Evolutionary conservation across 1,140 invertebrate genomes (phyloP).

Genomic region (Macrocentrus cingulum): DNA sequence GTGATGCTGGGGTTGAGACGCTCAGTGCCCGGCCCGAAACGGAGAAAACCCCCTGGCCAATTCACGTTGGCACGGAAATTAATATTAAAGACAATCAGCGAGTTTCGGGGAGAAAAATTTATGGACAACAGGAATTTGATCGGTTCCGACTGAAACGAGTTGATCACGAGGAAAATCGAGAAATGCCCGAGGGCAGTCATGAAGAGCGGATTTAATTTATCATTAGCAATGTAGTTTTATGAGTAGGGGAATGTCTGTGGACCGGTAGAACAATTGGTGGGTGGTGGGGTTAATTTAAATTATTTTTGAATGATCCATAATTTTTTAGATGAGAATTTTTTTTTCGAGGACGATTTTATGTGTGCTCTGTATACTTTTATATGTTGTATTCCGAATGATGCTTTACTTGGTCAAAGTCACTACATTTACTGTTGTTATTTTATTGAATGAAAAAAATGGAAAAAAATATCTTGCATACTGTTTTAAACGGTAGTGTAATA

Average conservation of each 20-base stretch:
- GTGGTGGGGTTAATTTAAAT: neutral
- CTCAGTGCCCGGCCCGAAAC: too few relatives aligned
- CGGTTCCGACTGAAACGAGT: slow-evolving; percentile 43
- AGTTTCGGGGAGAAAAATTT: slow-evolving; percentile 48
- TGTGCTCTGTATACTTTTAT: too few relatives aligned
- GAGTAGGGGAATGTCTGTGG: neutral
- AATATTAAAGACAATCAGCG: slow-evolving; percentile 56
- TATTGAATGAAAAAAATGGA: too few relatives aligned
- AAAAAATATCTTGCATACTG: too few relatives aligned
- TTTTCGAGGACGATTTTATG: too few relatives aligned
- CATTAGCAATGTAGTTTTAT: neutral
- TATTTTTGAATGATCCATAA: too few relatives aligned
- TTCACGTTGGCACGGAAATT: slow-evolving; percentile 55
- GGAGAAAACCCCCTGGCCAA: slow-evolving; percentile 45
- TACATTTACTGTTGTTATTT: too few relatives aligned
- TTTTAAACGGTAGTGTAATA: too few relatives aligned
- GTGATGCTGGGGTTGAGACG: neutral
- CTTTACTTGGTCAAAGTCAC: too few relatives aligned
- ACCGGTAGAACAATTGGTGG: too few relatives aligned
- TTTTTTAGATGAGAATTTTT: too few relatives aligned
- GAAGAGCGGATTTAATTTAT: slow-evolving; percentile 30
- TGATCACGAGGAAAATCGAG: slow-evolving; percentile 32
- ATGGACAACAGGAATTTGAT: slow-evolving; percentile 44
- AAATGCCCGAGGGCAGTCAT: slow-evolving; percentile 33
- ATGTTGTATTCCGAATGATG: too few relatives aligned